Percentiles rank a stretch among this genome's conserved stretches.
Conservation (phyloP, 2,797 vertebrate genomes). For the Microctenopoma stevenorrisi region DNA sequence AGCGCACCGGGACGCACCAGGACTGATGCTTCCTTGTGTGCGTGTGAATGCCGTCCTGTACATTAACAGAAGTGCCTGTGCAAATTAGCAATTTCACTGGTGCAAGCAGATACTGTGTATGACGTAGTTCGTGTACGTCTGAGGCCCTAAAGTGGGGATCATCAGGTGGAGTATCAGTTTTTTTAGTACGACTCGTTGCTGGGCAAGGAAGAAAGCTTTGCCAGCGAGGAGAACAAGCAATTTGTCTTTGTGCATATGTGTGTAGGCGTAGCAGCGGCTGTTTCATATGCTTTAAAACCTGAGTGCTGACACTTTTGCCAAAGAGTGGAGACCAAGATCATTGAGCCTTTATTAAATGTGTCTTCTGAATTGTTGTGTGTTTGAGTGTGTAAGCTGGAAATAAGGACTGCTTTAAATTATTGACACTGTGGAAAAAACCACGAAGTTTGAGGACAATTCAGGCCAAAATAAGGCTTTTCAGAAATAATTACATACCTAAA, state of each 20-base stretch:
- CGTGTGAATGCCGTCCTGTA: too few relatives aligned
- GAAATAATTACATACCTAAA: conserved; percentile 60
- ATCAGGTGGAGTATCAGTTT: not conserved
- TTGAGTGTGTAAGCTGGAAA: conserved; percentile 28
- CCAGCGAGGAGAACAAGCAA: conserved; percentile 41
- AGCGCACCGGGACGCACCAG: too few relatives aligned
- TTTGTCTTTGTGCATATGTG: conserved; percentile 53
- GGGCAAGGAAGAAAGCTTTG: conserved; percentile 37
- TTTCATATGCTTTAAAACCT: conserved; percentile 63
- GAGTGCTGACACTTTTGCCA: conserved; percentile 58
- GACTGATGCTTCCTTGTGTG: too few relatives aligned
- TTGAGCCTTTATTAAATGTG: conserved; percentile 48
- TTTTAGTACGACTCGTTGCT: conserved; percentile 27
- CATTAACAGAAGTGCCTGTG: too few relatives aligned
- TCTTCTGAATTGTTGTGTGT: conserved; percentile 24
- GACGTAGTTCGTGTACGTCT: too few relatives aligned
- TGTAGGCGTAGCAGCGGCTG: conserved; percentile 43
- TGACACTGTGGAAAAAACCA: conserved; percentile 36
- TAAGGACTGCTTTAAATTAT: conserved; percentile 44
- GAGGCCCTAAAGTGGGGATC: not conserved
- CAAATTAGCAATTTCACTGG: too few relatives aligned
- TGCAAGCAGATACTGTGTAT: too few relatives aligned
- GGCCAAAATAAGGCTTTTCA: conserved; percentile 45
- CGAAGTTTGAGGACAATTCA: conserved; percentile 46
- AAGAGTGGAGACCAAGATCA: conserved; percentile 47